Evolutionary conservation across 2,113 vertebrate genomes (phyloP).

Genomic region (Scopus umbretta): DNA sequence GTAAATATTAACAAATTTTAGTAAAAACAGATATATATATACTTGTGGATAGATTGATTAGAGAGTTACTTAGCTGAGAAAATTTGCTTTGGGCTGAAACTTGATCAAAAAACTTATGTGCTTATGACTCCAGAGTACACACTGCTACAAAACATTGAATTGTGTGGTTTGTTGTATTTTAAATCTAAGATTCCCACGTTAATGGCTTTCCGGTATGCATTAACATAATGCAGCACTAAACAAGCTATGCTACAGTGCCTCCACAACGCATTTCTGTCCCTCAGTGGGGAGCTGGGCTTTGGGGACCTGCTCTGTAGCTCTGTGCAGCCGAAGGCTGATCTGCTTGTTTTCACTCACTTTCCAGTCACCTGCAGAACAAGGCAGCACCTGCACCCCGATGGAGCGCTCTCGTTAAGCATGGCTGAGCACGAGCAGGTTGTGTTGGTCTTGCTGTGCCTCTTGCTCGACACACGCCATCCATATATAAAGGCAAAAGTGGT

Average conservation of each 20-base stretch:
- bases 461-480: accelerated
- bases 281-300: neutral
- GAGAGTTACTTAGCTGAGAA: neutral
- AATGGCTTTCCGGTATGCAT: neutral
- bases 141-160: neutral
- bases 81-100: slow-evolving; percentile 27
- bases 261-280: neutral
- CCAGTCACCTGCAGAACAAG: neutral
- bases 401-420: accelerated
- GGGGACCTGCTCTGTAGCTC: neutral
- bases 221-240: slow-evolving; percentile 57
- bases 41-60: neutral
- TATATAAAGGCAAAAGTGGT: neutral
- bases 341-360: neutral
- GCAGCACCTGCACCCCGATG: neutral
- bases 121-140: neutral
- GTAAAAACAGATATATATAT: slow-evolving; percentile 3
- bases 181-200: neutral
- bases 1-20: slow-evolving; percentile 29
- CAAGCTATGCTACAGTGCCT: slow-evolving; percentile 45
- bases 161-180: neutral
- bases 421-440: neutral
- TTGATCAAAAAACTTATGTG: neutral
- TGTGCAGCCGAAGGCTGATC: neutral
- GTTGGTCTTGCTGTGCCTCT: neutral